Evolutionary conservation across 2,797 vertebrate genomes (phyloP).

Genomic region (Phrynocephalus forsythii): DNA sequence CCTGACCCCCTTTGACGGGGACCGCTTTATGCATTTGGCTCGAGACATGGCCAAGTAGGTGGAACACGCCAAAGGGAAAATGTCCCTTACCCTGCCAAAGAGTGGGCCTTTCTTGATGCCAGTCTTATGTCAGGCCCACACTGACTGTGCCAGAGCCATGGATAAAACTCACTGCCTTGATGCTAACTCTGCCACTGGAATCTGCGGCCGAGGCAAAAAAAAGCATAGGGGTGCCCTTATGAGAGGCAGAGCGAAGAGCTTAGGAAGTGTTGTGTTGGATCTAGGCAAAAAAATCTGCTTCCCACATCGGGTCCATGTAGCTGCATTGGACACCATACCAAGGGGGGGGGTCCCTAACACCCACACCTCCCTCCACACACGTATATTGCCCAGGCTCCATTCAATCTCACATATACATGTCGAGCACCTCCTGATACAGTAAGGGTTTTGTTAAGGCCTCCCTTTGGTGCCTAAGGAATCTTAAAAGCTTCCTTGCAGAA

Average conservation of each 20-base stretch:
- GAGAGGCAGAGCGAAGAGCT: neutral
- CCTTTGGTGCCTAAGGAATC: neutral
- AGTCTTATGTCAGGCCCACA: neutral
- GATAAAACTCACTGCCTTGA: neutral
- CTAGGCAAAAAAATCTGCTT: neutral
- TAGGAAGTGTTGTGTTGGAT: neutral
- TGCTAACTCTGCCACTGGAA: neutral
- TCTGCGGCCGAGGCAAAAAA: neutral
- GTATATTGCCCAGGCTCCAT: neutral
- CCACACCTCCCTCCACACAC: too few relatives aligned
- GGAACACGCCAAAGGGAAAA: too few relatives aligned
- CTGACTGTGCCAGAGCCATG: neutral
- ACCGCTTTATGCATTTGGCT: conserved; percentile 96
- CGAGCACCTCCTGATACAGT: neutral
- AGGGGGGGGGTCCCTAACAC: too few relatives aligned
- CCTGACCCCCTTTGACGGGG: conserved; percentile 91
- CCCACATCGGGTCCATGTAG: neutral
- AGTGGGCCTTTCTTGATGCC: neutral
- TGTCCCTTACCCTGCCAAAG: neutral
- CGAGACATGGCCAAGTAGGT: conserved; percentile 96
- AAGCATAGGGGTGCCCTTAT: too few relatives aligned
- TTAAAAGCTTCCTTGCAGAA: neutral
- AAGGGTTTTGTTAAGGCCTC: neutral
- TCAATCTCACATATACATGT: neutral
- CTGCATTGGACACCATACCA: neutral